Evolutionary conservation across 2,113 vertebrate genomes (phyloP), one percentile per base, ranked within the genome.

Genomic region (Passer montanus): DNA sequence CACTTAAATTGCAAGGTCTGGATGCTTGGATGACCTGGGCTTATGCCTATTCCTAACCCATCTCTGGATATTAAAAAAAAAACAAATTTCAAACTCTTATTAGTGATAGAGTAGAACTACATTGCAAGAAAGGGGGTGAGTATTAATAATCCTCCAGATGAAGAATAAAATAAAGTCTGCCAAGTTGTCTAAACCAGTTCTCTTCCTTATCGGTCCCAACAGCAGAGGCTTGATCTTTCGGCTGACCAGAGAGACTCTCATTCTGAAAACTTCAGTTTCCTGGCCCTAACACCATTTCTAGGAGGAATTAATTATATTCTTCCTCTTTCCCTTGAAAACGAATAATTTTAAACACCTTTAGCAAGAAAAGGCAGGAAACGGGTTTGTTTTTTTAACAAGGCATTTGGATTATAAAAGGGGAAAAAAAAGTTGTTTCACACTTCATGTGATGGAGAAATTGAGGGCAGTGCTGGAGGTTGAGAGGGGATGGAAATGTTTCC

Each of bases 311-410:
- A 94, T 93, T 58, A 94, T 82, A 77, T 88, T 95, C 87, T 97
- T 95, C 78, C 87, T 80, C 82, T 86, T 95, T 69, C 72, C 33
- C 49, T 66, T 13, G 0, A 84, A 95, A 83, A 85, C 19, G 7
- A 96, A 84, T 80, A n/a, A 94, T 92, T 95, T 96, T 88, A 88
- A 93, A 92, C 79, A 80, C 64, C 68, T 90, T 95, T 95, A 93
- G 89, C 75, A 86, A 92, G 93, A 75, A 86, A 78, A 92, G 56
- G 11, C 77, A 95, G 92, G 90, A 95, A 96, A 93, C 9, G 0
- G 82, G 59, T 69, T 85, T 41, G 2, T 1, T 49, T 87, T 86
- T 81, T 83, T 90, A 93, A 88, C 50, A n/a, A 31, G 46, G 21
- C 1, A 9, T 75, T 91, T 93, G 78, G 75, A 70, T 90, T 89